These are phyloP conservation scores for Dendrocopos noguchii DNA, from an alignment of 2,113 vertebrate species.

Conservation along the genomic window DNA sequence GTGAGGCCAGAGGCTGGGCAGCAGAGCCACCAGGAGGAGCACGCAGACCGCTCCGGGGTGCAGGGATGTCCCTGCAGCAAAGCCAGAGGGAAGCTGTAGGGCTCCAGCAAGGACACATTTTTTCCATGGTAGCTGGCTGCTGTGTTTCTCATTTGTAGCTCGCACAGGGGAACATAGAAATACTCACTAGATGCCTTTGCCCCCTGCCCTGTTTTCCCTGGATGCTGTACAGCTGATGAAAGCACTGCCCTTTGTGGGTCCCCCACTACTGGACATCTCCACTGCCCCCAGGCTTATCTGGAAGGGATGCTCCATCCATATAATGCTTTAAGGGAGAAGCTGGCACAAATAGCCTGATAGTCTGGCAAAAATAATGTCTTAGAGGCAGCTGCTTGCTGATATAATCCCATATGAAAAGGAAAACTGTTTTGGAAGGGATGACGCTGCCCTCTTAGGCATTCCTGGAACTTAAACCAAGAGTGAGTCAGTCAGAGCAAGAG, in stretches of 20 bases:
- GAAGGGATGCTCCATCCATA: neutral
- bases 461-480: neutral
- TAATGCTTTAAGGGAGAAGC: neutral
- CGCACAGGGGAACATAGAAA: neutral
- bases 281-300: neutral
- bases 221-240: neutral
- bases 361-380: conserved; percentile 31
- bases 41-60: neutral
- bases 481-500: neutral
- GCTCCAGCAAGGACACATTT: neutral
- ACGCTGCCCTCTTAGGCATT: conserved; percentile 21
- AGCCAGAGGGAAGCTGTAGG: neutral
- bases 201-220: neutral
- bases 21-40: conserved; percentile 34
- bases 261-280: neutral
- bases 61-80: neutral
- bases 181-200: neutral
- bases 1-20: neutral
- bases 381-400: conserved; percentile 42
- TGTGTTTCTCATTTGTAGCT: neutral
- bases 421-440: conserved; percentile 26
- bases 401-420: conserved; percentile 26
- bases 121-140: neutral
- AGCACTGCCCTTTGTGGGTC: neutral
- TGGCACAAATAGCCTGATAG: neutral